A percentile compares a stretch with the other conserved stretches of the same genome.
phyloP scores from a whole-genome alignment of 1,140 invertebrate genomes.

The Apis dorsata region DNA sequence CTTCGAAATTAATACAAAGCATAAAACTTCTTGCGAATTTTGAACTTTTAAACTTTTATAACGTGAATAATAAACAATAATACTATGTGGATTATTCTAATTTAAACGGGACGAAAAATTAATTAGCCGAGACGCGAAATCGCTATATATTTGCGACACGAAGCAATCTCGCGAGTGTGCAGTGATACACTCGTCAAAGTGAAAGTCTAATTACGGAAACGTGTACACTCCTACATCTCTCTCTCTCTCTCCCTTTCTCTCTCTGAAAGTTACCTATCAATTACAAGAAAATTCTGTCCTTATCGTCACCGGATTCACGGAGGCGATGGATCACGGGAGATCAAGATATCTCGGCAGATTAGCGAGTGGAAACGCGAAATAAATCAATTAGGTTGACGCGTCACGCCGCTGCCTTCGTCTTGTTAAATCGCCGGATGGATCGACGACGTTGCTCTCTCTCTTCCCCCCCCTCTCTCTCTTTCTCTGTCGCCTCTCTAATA shows the following conservation, averaged over 20 bases:
- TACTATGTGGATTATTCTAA: too few species aligned
- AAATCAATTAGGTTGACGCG: conserved; percentile 59
- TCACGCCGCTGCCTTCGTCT: conserved; percentile 31
- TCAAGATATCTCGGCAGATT: conserved; percentile 40
- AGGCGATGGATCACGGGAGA: conserved; percentile 22
- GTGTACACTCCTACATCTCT: neutral
- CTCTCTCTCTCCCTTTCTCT: too few species aligned
- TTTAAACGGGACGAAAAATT: too few species aligned
- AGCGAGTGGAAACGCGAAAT: conserved; percentile 47
- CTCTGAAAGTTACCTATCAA: neutral
- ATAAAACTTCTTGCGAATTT: too few species aligned
- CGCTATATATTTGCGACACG: too few species aligned
- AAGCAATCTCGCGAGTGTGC: too few species aligned
- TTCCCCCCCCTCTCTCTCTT: neutral
- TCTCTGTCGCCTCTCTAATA: conserved; percentile 48
- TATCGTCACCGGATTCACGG: neutral
- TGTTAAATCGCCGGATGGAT: conserved; percentile 49
- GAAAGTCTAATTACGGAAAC: neutral
- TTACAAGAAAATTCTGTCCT: conserved; percentile 8
- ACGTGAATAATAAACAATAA: too few species aligned
- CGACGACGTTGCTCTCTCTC: conserved; percentile 20
- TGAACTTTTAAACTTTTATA: too few species aligned
- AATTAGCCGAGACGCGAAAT: too few species aligned
- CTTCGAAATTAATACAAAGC: too few species aligned
- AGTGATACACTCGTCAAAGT: neutral